Conservation (phyloP, 53 echinoderm and acorn worm genomes). For the Pentamera pediparva region DNA sequence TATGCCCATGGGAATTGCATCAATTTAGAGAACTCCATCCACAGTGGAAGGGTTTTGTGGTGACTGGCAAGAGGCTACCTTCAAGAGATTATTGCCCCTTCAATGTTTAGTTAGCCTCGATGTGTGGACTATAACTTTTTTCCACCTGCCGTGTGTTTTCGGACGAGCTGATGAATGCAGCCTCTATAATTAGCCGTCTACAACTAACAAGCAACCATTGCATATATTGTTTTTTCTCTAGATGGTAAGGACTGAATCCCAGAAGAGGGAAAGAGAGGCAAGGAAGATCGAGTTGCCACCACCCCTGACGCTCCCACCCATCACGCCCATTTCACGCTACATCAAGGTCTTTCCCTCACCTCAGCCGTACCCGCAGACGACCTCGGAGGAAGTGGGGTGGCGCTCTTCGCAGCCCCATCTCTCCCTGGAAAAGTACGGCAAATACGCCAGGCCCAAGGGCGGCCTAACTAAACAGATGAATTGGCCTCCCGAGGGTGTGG, state of each 20-base stretch:
- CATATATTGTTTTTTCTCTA: conserved; percentile 18
- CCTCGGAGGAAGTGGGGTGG: conserved; percentile 74
- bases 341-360: conserved; percentile 88
- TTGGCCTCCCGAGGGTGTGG: conserved; percentile 90
- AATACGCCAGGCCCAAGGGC: conserved; percentile 88
- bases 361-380: conserved; percentile 75
- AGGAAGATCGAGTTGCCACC: conserved; percentile 91
- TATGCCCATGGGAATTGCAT: too few species aligned
- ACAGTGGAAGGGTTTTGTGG: too few species aligned
- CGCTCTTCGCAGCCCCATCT: conserved; percentile 58
- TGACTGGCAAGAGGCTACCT: too few species aligned
- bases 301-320: conserved; percentile 76
- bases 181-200: too few species aligned
- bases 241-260: conserved; percentile 94
- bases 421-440: conserved; percentile 80
- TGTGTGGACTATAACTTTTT: too few species aligned
- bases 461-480: conserved; percentile 81
- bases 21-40: too few species aligned
- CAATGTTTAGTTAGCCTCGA: too few species aligned
- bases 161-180: too few species aligned
- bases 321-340: conserved; percentile 95
- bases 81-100: too few species aligned
- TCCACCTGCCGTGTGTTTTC: too few species aligned
- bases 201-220: neutral
- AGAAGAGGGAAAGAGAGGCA: conserved; percentile 60